Percentiles rank a stretch among this genome's conserved stretches.
These are phyloP conservation scores for Catotricha subobsoleta DNA, from an alignment of 2,888 invertebrate genomes.

Conservation along the genomic window DNA sequence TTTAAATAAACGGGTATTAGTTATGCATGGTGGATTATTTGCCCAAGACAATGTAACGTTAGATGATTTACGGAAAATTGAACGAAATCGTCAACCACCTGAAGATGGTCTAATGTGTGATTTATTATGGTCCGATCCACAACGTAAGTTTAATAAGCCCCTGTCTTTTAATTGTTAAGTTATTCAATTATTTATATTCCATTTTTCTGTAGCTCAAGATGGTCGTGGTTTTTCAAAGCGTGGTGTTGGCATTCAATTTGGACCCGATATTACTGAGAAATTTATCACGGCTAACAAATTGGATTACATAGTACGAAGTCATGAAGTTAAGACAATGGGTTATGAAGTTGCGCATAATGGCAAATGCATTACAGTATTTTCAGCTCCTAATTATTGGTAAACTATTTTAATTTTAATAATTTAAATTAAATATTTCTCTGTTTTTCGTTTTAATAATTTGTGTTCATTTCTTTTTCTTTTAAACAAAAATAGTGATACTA, in stretches of 20 bases:
- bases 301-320: conserved; percentile 88
- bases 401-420: conserved; percentile 14
- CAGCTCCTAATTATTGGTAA: conserved; percentile 98
- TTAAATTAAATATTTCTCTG: conserved; percentile 17
- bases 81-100: conserved; percentile 91
- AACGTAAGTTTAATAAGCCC: too few species aligned
- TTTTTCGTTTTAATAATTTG: background rate
- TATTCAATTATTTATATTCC: too few species aligned
- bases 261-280: conserved; percentile 82
- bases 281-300: conserved; percentile 75
- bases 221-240: conserved; percentile 89
- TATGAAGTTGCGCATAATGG: conserved; percentile 91
- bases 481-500: conserved; percentile 61
- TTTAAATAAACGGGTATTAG: conserved; percentile 63
- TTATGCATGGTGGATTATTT: conserved; percentile 98
- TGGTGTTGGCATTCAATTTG: conserved; percentile 97
- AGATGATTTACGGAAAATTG: conserved; percentile 72
- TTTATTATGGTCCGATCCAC: conserved; percentile 89
- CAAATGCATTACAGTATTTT: conserved; percentile 96
- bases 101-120: conserved; percentile 96
- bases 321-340: conserved; percentile 93
- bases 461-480: background rate
- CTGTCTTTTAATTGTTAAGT: too few species aligned
- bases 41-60: conserved; percentile 85
- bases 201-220: too few species aligned